These are phyloP conservation scores for Pandemis corylana DNA, from an alignment of 2,888 invertebrate species.

Conservation along the genomic window DNA sequence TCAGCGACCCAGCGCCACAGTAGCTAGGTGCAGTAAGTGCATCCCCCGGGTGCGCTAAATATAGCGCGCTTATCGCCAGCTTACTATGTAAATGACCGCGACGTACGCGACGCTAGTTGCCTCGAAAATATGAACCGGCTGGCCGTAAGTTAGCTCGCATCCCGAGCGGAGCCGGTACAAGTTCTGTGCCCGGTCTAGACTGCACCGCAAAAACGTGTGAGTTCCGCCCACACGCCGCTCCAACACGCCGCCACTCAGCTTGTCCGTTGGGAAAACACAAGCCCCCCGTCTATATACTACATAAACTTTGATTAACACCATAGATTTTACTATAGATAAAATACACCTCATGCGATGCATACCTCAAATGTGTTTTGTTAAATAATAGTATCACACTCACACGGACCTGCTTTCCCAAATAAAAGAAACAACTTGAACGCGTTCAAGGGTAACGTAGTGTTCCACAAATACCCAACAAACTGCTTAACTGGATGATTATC, in stretches of 20 bases:
- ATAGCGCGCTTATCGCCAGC: slow-evolving; percentile 81
- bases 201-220: slow-evolving; percentile 72
- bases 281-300: slow-evolving; percentile 8
- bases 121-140: slow-evolving; percentile 75
- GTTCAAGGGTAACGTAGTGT: slow-evolving; percentile 35
- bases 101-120: slow-evolving; percentile 78
- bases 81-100: slow-evolving; percentile 84
- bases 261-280: slow-evolving; percentile 18
- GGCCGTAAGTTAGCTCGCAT: slow-evolving; percentile 50
- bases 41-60: slow-evolving; percentile 76
- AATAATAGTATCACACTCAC: not conserved
- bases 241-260: slow-evolving; percentile 36
- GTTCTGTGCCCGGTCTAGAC: slow-evolving; percentile 61
- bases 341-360: not conserved
- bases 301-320: not conserved
- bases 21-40: slow-evolving; percentile 65
- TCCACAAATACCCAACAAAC: slow-evolving; percentile 44
- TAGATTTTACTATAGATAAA: not conserved
- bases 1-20: slow-evolving; percentile 30
- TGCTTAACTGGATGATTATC: slow-evolving; percentile 49
- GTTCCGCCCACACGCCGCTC: slow-evolving; percentile 65
- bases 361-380: not conserved
- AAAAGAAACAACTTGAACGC: slow-evolving; percentile 28
- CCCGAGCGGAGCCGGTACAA: slow-evolving; percentile 62
- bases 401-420: not conserved